Base-by-base conservation (phyloP, 2,888 invertebrate species). In the Helicoverpa assulta region DNA sequence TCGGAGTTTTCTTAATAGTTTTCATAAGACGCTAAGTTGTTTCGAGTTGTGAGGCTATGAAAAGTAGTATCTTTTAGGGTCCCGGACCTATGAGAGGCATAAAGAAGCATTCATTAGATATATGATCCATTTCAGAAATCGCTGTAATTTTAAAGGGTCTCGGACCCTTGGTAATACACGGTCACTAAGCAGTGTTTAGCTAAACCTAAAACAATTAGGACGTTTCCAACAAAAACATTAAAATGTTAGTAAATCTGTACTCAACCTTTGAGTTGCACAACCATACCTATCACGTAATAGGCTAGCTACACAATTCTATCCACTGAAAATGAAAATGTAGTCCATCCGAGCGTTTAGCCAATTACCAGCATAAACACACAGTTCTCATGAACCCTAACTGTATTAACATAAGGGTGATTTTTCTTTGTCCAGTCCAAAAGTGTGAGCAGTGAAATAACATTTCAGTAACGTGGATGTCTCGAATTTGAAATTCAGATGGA, bases 401-500 rank as follows among this genome's bases (percentile, higher is more conserved):
- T n/a, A 8, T 14, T 5, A 33, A 12, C 7, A 55, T 82, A 85
- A 74, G 79, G 81, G 68, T 70, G 65, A 67, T 74, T 81, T 68
- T 83, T 68, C 65, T 47, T 67, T 63, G 66, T 60, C 53, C 47
- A 12, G 47, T 54, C 68, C 55, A 76, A 81, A 79, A 76, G 78
- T 73, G 72, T 78, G 72, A 73, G 76, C 81, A 79, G 78, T 61
- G 61, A 73, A 84, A 83, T 78, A 87, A 83, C 86, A 85, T 89
- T 90, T 88, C 79, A 82, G 88, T 88, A 85, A 86, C 84, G 84
- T 80, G 78, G 81, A 86, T 84, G 86, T 87, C 84, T 82, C 85
- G 65, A 77, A 92, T 92, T 90, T 91, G 90, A 92, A 92, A 87
- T 92, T 92, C 90, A 90, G 89, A 91, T 92, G 86, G 84, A 86